Conservation (phyloP, 2,888 invertebrate genomes). For the Drosophila bunnanda region DNA sequence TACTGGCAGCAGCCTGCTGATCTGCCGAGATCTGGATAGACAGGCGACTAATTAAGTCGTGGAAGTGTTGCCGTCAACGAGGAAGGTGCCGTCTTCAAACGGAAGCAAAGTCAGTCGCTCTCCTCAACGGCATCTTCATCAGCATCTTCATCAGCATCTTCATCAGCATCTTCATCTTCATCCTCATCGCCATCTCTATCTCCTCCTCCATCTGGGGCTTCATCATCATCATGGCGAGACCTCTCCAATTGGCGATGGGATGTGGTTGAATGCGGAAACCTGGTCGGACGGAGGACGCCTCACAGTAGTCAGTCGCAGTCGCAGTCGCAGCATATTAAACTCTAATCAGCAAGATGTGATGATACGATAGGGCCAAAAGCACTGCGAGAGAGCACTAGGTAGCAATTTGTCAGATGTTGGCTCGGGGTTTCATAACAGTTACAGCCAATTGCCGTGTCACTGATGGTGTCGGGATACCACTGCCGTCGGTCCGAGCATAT, state of each 20-base stretch:
- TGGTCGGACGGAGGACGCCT: conserved; percentile 52
- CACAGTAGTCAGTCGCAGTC: conserved; percentile 50
- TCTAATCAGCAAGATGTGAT: conserved; percentile 54
- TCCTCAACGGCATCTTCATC: conserved; percentile 45
- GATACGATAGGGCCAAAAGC: conserved; percentile 52
- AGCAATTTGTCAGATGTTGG: conserved; percentile 52
- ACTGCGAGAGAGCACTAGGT: conserved; percentile 42
- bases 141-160: conserved; percentile 6
- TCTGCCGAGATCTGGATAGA: conserved; percentile 50
- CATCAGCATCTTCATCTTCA: conserved; percentile 9
- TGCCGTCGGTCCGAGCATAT: conserved; percentile 13
- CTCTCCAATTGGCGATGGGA: conserved; percentile 37
- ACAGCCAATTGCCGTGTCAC: conserved; percentile 51
- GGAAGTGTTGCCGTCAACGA: conserved; percentile 29
- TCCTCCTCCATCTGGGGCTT: conserved; percentile 19
- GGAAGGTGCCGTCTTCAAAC: conserved; percentile 40
- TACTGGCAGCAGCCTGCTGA: conserved; percentile 49
- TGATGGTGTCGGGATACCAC: conserved; percentile 45
- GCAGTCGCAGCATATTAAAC: conserved; percentile 54
- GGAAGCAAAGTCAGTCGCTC: conserved; percentile 64
- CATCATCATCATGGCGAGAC: conserved; percentile 29
- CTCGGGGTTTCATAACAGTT: conserved; percentile 51
- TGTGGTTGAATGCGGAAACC: conserved; percentile 70
- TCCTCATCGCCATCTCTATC: conserved; percentile 8
- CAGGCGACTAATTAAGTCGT: conserved; percentile 65